phyloP scores from a whole-genome alignment of 1,140 invertebrate genomes.

The Anastrepha ludens region DNA sequence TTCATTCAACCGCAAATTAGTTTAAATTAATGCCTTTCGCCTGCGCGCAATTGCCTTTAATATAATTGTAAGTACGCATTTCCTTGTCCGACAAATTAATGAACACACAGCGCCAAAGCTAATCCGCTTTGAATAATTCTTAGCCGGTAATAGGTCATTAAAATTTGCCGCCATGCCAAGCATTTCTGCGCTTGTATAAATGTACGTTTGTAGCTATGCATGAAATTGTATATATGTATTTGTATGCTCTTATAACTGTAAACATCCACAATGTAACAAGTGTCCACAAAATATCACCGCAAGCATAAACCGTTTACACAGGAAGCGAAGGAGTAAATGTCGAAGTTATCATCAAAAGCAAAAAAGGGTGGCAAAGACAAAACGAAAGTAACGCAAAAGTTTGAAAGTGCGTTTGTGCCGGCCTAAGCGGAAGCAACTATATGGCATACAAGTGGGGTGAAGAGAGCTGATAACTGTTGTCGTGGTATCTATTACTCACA shows the following conservation, averaged over 20 bases:
- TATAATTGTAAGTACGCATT: neutral
- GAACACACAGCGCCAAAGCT: neutral
- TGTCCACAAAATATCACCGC: neutral
- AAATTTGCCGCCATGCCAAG: constrained; percentile 11
- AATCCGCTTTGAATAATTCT: constrained; percentile 47
- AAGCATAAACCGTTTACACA: constrained; percentile 12
- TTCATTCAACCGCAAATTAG: constrained; percentile 13
- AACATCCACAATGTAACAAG: neutral
- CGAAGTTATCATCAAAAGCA: neutral
- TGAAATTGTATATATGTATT: neutral
- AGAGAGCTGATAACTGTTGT: neutral
- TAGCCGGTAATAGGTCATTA: constrained; percentile 45
- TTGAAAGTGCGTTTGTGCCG: neutral
- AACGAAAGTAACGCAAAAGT: neutral
- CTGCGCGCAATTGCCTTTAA: neutral
- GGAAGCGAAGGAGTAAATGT: constrained; percentile 20
- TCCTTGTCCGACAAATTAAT: constrained; percentile 44
- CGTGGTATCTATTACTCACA: neutral
- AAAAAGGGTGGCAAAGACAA: neutral
- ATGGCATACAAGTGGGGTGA: neutral
- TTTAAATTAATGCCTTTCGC: neutral
- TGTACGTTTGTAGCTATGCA: neutral
- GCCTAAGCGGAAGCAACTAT: neutral
- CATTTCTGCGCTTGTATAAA: neutral
- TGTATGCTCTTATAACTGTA: neutral